Conservation (phyloP, 2,113 vertebrate genomes). For the Dascyllus trimaculatus region DNA sequence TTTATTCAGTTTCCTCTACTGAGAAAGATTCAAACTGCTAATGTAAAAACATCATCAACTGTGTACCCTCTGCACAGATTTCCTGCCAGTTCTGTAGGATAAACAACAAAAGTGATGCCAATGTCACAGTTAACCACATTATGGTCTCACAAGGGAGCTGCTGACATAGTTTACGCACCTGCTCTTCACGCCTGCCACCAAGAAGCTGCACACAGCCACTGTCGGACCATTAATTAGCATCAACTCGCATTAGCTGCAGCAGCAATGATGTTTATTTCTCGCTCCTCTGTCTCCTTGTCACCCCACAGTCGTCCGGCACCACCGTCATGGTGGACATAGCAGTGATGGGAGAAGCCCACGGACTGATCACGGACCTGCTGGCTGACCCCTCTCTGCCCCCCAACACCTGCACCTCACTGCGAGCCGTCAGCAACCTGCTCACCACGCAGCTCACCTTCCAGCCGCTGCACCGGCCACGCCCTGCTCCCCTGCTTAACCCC, state of each 20-base stretch:
- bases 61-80: background rate
- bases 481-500: conserved; percentile 87
- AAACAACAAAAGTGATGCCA: conserved; percentile 29
- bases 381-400: conserved; percentile 94
- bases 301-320: conserved; percentile 92
- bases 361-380: conserved; percentile 95
- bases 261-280: conserved; percentile 34
- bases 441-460: conserved; percentile 96
- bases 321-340: conserved; percentile 96
- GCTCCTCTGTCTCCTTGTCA: conserved; percentile 34
- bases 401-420: conserved; percentile 93
- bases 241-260: conserved; percentile 15
- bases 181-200: conserved; percentile 27
- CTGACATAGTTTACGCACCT: conserved; percentile 37
- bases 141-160: conserved; percentile 30
- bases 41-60: background rate
- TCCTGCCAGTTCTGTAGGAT: background rate
- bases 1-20: background rate
- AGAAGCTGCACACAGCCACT: background rate
- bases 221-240: conserved; percentile 31
- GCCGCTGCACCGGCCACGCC: conserved; percentile 91
- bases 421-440: conserved; percentile 96
- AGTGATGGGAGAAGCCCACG: conserved; percentile 98
- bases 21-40: background rate
- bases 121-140: conserved; percentile 41